Evolutionary conservation across 2,113 vertebrate species (phyloP), one percentile per base, ranked within the genome.

Genomic region (Anser brachyrhynchus): DNA sequence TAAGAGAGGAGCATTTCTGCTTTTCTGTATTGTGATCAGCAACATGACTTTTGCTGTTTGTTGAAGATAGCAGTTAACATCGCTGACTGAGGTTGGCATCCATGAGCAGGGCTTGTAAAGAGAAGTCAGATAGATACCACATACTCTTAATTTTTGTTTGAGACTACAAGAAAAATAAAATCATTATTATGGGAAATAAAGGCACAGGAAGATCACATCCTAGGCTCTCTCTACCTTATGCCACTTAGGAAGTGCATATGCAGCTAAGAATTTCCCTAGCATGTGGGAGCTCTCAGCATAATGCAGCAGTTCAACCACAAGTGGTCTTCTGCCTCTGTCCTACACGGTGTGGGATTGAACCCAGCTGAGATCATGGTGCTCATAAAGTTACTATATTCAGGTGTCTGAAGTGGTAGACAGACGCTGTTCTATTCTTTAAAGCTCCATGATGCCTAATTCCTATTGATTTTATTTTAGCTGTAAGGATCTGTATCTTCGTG

Each of bases 401-500:
- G 67, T 62, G 46, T 55, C 46, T 55, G 13, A 55, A 77, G 78
- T 6, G 72, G n/a, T 61, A 87, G 73, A 11, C 35, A 51, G 74
- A 41, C 76, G 44, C 51, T 55, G 55, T 4, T 49, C 46, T 49
- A 49, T 29, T 37, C 37, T 64, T 26, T 22, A 11, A 58, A 74
- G 69, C 76, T 72, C 51, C 33, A 4, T 8, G 12, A 16, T 52
- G 23, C 66, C 54, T 87, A 62, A 66, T 87, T 90, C 70, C 80
- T 51, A 8, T 43, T 73, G 92, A 78, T 94, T 95, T 90, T 28
- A 65, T 91, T 93, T 72, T n/a, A 69, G 77, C 77, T 91, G 23
- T 13, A 33, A 87, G 94, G 87, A 89, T 91, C 84, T 71, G 76
- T 77, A 21, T 94, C 90, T 88, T 90, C 31, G 2, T 55, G 69